Percentiles rank a stretch among this genome's conserved stretches.
These are phyloP conservation scores for Drosophila mayri DNA, from an alignment of 1,140 invertebrate species.

Conservation along the genomic window DNA sequence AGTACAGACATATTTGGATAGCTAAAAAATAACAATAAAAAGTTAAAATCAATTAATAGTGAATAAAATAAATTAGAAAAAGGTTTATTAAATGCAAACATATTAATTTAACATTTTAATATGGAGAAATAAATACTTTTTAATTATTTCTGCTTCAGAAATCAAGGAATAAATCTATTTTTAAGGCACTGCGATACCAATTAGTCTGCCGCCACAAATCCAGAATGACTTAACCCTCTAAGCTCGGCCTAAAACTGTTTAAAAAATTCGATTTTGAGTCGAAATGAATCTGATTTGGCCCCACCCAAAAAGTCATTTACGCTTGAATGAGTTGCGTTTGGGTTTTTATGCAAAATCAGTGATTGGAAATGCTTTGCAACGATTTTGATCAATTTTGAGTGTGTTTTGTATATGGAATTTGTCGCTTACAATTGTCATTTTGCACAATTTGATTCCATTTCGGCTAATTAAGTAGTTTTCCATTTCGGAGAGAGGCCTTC, in stretches of 20 bases:
- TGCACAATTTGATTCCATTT: constrained; percentile 60
- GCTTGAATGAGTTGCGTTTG: constrained; percentile 47
- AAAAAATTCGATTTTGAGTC: constrained; percentile 33
- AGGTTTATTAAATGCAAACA: not conserved
- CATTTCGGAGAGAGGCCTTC: constrained; percentile 49
- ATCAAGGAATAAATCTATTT: not conserved
- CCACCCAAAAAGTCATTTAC: constrained; percentile 62
- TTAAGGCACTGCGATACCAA: not conserved
- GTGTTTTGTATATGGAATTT: constrained; percentile 62
- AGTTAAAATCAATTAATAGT: not conserved
- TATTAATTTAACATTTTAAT: not conserved
- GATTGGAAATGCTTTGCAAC: constrained; percentile 74
- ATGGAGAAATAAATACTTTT: not conserved
- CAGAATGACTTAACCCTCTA: constrained; percentile 14
- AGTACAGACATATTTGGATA: constrained; percentile 68
- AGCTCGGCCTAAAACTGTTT: constrained; percentile 49
- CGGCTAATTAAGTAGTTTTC: constrained; percentile 78
- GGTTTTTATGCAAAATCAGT: constrained; percentile 72
- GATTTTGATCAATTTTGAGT: constrained; percentile 80
- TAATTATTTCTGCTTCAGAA: no score
- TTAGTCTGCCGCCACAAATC: constrained; percentile 3
- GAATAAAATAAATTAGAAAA: not conserved
- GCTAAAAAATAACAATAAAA: constrained; percentile 11
- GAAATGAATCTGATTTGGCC: constrained; percentile 24
- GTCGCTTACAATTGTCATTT: constrained; percentile 60